Conservation (phyloP, 92 coral and sea anemone genomes). For the Galaxea fascicularis region DNA sequence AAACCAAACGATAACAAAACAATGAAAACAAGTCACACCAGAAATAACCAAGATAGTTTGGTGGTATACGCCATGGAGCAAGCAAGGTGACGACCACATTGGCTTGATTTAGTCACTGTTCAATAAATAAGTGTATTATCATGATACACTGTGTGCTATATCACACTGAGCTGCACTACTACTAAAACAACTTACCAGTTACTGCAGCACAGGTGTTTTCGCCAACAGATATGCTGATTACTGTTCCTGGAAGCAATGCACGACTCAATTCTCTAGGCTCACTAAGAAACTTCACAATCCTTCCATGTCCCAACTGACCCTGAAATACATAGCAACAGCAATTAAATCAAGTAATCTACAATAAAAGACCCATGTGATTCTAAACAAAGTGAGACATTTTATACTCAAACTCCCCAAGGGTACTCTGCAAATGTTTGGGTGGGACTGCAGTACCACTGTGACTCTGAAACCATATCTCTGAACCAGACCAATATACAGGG, state of each 20-base stretch:
- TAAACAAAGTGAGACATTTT: neutral
- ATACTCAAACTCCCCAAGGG: neutral
- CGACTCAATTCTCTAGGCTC: conserved; percentile 64
- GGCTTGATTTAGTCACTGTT: neutral
- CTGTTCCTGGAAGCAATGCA: conserved; percentile 61
- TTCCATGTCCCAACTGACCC: conserved; percentile 98
- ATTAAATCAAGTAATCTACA: no score
- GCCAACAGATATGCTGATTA: conserved; percentile 73
- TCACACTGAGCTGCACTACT: neutral
- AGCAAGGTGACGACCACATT: no score
- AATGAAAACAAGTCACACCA: no score
- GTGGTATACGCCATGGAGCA: no score
- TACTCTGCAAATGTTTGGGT: no score
- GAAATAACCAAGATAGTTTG: no score
- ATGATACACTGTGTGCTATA: no score
- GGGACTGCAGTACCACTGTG: no score
- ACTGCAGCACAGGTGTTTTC: conserved; percentile 97
- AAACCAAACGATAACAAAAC: no score
- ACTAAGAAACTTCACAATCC: conserved; percentile 71
- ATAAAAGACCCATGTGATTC: neutral
- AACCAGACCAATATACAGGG: no score
- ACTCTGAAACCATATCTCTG: no score
- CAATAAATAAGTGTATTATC: neutral
- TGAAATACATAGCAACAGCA: conserved; percentile 21
- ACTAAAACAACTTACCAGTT: conserved; percentile 68